Evolutionary conservation across 2,797 vertebrate genomes (phyloP).

Genomic region (Sebastes minor): DNA sequence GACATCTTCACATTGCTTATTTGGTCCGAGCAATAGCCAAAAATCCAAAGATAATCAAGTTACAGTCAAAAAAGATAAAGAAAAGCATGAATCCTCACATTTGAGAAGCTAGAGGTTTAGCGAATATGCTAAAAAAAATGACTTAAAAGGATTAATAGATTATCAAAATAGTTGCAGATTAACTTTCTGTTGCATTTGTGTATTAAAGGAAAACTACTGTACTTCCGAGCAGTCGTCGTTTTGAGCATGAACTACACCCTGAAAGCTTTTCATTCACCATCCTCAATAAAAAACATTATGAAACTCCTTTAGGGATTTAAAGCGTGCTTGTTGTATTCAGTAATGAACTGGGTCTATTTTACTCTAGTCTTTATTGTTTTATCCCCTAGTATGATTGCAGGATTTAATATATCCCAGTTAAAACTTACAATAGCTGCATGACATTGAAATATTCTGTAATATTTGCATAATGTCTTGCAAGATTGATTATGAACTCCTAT

Average conservation of each 20-base stretch:
- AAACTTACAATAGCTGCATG: not conserved
- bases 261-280: conserved; percentile 46
- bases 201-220: not conserved
- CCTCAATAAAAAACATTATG: not conserved
- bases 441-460: not conserved
- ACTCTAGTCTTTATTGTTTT: not conserved
- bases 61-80: not conserved
- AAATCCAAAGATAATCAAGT: not conserved
- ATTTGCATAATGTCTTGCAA: not conserved
- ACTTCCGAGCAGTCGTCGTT: not conserved
- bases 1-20: not conserved
- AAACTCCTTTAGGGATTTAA: not conserved
- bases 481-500: conserved; percentile 8
- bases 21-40: not conserved
- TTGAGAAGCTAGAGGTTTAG: not conserved
- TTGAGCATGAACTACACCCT: not conserved
- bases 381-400: not conserved
- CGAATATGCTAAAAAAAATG: not conserved
- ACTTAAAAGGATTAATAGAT: not conserved
- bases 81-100: not conserved
- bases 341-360: too few species aligned
- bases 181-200: not conserved
- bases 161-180: not conserved
- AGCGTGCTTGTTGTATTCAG: not conserved
- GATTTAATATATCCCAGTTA: not conserved